Conservation (phyloP, 1,140 invertebrate species). For the Ceratosolen fusciceps region DNA sequence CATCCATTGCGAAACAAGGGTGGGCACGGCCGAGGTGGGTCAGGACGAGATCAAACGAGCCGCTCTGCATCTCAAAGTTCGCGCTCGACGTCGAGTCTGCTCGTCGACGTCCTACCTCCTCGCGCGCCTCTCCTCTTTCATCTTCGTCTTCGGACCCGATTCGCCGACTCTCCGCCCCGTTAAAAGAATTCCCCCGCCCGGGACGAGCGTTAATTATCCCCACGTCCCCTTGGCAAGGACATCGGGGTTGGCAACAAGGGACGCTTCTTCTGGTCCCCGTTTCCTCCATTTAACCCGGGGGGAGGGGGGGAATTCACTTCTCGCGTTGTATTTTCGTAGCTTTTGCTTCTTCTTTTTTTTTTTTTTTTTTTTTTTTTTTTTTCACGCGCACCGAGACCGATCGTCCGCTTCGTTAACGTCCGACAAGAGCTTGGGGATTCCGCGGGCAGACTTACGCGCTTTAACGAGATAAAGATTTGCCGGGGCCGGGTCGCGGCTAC, state of each 20-base stretch:
- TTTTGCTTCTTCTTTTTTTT: no score
- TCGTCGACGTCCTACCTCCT: background rate
- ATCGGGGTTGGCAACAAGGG: background rate
- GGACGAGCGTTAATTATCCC: conserved; percentile 36
- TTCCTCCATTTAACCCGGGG: background rate
- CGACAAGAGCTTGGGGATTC: background rate
- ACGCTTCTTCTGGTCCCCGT: background rate
- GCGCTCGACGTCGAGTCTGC: background rate
- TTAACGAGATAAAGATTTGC: conserved; percentile 41
- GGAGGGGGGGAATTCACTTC: background rate
- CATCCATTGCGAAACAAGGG: conserved; percentile 43
- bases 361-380: no score
- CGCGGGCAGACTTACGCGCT: background rate
- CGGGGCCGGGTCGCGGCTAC: background rate
- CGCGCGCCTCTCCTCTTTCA: background rate
- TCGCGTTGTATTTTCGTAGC: background rate
- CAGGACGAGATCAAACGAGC: conserved; percentile 50
- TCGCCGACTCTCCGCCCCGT: conserved; percentile 1
- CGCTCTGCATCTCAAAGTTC: conserved; percentile 53
- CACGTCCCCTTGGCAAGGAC: background rate
- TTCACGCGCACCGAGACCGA: no score
- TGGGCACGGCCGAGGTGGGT: conserved; percentile 1
- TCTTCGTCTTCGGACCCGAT: background rate
- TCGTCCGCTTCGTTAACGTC: background rate
- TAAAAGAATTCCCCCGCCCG: background rate